Percentiles rank a stretch among this genome's conserved stretches.
phyloP scores from a whole-genome alignment of 2,113 vertebrate species.

The Lophura nycthemera region DNA sequence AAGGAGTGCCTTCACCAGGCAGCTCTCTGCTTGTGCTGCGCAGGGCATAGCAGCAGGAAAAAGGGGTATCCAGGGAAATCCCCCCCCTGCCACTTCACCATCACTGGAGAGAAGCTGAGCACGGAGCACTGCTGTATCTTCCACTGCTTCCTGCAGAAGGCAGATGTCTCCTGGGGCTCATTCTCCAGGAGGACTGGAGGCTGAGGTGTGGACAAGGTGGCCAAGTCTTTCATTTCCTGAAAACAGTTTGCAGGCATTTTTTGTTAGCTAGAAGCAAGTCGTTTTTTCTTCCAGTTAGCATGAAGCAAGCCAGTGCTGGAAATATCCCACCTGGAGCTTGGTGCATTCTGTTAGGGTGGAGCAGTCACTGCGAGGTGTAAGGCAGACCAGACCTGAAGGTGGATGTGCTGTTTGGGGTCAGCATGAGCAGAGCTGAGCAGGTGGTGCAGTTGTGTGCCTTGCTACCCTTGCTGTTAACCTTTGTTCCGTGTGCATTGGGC shows the following conservation, averaged over 20 bases:
- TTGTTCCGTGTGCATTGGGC: background rate
- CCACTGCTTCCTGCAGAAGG: background rate
- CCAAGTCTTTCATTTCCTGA: background rate
- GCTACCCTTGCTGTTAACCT: background rate
- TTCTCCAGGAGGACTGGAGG: background rate
- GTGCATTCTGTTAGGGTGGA: background rate
- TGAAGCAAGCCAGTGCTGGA: background rate
- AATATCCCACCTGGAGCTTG: background rate
- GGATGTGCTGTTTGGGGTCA: background rate
- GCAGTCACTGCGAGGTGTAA: background rate
- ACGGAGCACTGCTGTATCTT: accelerated
- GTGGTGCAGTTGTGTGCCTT: background rate
- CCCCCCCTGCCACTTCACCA: background rate
- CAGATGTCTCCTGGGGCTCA: background rate
- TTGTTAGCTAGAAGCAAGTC: background rate
- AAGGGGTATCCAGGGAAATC: background rate
- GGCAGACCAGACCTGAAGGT: background rate
- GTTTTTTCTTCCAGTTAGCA: background rate
- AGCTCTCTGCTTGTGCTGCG: accelerated
- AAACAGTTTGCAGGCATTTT: background rate
- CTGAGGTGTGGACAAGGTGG: background rate
- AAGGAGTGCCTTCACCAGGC: background rate
- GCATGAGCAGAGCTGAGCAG: background rate
- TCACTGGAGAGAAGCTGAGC: background rate
- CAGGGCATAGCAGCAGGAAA: background rate